Evolutionary conservation across 1,140 invertebrate genomes (phyloP).

Genomic region (Drosophila bipectinata): DNA sequence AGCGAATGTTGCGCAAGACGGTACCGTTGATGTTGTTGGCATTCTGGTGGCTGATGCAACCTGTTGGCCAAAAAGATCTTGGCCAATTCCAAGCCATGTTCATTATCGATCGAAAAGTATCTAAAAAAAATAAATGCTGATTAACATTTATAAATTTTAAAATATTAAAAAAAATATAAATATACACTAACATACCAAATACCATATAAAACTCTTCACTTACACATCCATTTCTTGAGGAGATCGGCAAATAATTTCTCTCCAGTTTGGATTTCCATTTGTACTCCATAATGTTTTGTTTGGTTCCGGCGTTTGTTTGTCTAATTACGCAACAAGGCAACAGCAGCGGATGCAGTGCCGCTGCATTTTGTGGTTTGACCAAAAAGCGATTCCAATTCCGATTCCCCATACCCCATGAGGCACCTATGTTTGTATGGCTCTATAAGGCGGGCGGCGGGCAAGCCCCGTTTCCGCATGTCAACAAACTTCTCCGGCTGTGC

Average conservation of each 20-base stretch:
- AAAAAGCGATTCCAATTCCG: slow-evolving; percentile 46
- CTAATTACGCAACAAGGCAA: slow-evolving; percentile 31
- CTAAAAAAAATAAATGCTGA: neutral
- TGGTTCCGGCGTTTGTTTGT: slow-evolving; percentile 43
- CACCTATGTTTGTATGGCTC: neutral
- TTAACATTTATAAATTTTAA: neutral
- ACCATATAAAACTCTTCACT: neutral
- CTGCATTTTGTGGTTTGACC: slow-evolving; percentile 46
- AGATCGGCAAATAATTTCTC: neutral
- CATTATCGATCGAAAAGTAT: neutral
- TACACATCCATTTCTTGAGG: too few species aligned
- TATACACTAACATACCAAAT: neutral
- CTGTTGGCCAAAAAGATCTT: neutral
- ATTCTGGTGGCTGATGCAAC: slow-evolving; percentile 10
- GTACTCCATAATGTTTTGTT: slow-evolving; percentile 8
- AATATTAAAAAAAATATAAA: neutral
- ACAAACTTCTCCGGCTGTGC: slow-evolving; percentile 35
- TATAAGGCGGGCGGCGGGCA: slow-evolving; percentile 52
- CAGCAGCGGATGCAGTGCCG: slow-evolving; percentile 29
- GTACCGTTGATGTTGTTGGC: neutral
- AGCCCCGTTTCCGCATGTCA: slow-evolving; percentile 58
- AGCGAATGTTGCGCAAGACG: slow-evolving; percentile 16
- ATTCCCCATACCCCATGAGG: neutral
- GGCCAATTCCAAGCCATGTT: neutral
- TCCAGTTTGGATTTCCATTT: slow-evolving; percentile 10